Conservation (phyloP, 2,888 invertebrate genomes). For the Keiferia lycopersicella region DNA sequence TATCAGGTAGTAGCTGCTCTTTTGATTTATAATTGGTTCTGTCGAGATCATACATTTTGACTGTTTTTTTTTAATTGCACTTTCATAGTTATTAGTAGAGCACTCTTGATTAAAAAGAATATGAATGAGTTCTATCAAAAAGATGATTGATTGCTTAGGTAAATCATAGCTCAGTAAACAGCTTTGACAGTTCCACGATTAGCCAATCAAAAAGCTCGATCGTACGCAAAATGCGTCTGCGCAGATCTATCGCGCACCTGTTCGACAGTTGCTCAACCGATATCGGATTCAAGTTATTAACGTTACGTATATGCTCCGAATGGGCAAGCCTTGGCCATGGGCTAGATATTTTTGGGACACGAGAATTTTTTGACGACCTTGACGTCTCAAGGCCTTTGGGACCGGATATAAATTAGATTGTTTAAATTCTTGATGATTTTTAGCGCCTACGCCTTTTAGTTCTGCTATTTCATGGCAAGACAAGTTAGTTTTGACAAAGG, state of each 20-base stretch:
- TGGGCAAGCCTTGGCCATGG: conserved; percentile 17
- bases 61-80: too few species aligned
- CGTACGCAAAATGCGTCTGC: conserved; percentile 1
- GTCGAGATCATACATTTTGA: too few species aligned
- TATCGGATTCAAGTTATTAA: conserved; percentile 9
- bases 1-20: too few species aligned
- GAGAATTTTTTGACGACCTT: conserved; percentile 3
- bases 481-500: neutral
- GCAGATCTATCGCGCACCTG: conserved; percentile 14
- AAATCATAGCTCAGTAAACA: too few species aligned
- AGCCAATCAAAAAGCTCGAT: neutral
- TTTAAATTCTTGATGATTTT: neutral
- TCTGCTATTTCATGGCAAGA: neutral
- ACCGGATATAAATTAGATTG: neutral
- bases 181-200: neutral
- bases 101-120: too few species aligned
- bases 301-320: conserved; percentile 13
- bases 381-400: neutral
- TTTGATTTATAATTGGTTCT: too few species aligned
- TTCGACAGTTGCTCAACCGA: conserved; percentile 7
- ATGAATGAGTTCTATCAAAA: too few species aligned
- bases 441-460: neutral
- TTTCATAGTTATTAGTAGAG: too few species aligned
- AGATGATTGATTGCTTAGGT: too few species aligned
- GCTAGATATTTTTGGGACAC: conserved; percentile 17